Base-by-base conservation (phyloP, 2,113 vertebrate species). In the Eira barbara region DNA sequence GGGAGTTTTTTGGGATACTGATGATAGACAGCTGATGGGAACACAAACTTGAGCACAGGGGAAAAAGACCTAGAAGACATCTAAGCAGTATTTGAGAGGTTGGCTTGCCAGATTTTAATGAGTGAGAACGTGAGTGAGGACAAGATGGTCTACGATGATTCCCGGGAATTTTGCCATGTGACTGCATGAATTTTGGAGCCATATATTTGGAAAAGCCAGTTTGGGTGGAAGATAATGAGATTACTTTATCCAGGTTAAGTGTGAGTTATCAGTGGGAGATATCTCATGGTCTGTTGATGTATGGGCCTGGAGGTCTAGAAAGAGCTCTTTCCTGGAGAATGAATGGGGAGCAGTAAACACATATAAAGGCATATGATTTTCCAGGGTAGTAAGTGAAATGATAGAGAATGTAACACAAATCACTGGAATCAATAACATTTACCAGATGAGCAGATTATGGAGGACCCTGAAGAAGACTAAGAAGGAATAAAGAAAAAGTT, bases 261-360 rank as follows among this genome's bases (percentile, higher is more conserved):
- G 42, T 87, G 45, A 97, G 20, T 82, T 79, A 89, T n/a, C 79
- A 79, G 36, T 87, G 42, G 69, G 49, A 97, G 20, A 29, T 82
- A 4, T 49, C 47, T 94, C 57, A 69, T 52, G 52, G 34, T 69
- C 15, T 57, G 1, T 29, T 80, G n/a, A 86, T 61, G 3, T 76
- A n/a, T 45, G 11, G n/a, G 17, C 39, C 80, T 76, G 80, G 34
- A 67, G 4, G 29, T 93, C 34, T 76, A 86, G 86, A 65, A 31
- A 96, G 59, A 85, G 10, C 83, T 92, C 20, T 79, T 97, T 34
- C 39, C 18, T 93, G 47, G 57, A 88, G 45, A 94, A 95, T 85
- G 82, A 42, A 13, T 0, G 18, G 25, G 31, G 11, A 83, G 7
- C 29, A 89, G 45, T 91, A 69, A 97, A 71, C 47, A 82, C 31